A percentile compares a stretch with the other conserved stretches of the same genome.
These are phyloP conservation scores for Orthosia cruda DNA, from an alignment of 2,888 invertebrate genomes.

Conservation along the genomic window DNA sequence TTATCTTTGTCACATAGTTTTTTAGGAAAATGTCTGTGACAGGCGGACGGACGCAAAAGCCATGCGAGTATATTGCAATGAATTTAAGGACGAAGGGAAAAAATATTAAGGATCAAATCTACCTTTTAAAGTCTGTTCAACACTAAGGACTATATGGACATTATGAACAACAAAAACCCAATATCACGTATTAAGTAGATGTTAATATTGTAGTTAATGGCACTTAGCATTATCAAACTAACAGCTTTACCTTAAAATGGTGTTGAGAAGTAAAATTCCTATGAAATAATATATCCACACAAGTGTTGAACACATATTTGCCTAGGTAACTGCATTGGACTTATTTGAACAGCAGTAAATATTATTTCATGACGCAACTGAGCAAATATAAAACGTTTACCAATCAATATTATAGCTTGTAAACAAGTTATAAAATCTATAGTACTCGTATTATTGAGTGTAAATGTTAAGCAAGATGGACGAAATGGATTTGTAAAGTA, in stretches of 20 bases:
- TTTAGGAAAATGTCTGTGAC: not conserved
- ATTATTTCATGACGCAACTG: conserved; percentile 30
- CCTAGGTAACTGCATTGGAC: conserved; percentile 7
- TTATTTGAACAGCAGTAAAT: conserved; percentile 37
- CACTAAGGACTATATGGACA: too few relatives aligned
- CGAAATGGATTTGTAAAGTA: not conserved
- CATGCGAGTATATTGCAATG: not conserved
- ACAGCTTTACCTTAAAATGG: not conserved
- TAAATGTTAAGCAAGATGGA: conserved; percentile 15
- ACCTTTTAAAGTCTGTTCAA: too few relatives aligned
- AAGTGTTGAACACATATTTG: conserved; percentile 10
- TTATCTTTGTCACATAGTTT: not conserved
- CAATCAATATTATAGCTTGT: conserved; percentile 35
- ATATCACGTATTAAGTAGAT: not conserved
- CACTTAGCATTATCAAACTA: not conserved
- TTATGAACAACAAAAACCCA: not conserved
- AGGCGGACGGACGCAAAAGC: too few relatives aligned
- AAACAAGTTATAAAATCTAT: conserved; percentile 23
- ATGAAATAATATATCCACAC: not conserved
- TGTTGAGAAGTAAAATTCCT: not conserved
- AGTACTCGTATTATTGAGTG: not conserved
- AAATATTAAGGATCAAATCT: too few relatives aligned
- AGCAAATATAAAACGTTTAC: conserved; percentile 15
- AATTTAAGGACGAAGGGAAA: not conserved
- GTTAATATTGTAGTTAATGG: not conserved